Base-by-base conservation (phyloP, 2,888 invertebrate genomes). In the Julus scandinavius region DNA sequence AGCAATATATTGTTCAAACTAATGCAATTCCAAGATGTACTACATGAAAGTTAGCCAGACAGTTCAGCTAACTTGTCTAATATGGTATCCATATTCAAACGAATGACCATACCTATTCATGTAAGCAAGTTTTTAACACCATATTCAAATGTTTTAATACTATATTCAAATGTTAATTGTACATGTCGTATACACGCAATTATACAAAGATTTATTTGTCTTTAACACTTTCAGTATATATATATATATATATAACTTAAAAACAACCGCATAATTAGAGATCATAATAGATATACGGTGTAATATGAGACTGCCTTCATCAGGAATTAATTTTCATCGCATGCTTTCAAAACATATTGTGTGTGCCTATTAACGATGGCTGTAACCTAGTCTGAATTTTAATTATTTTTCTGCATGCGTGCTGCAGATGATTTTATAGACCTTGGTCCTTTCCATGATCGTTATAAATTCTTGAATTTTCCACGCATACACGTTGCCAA, bases 381-480 rank as follows among this genome's bases (percentile, higher is more conserved):
- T 29, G 20, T 13, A 72, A 80, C 13, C 11, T 38, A 80, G 80
- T 11, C 80, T 80, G 38, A 80, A 80, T 80, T 80, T 38, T 80
- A 80, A 80, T 80, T 80, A 80, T 80, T 38, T 80, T 80, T 80
- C 29, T 80, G 80, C 38, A 80, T 80, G 80, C 80, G 80, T 80
- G 80, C 80, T 29, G 80, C 29, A 11, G 38, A 80, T 80, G 38
- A 80, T 80, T 80, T 80, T 38, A 80, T 80, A 80, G 80, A 80
- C 80, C 80, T 80, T 80, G 80, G 80, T 80, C 38, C 80, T 80
- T 80, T 80, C 38, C 80, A 80, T 13, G 13, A 80, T 80, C 80
- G 80, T 80, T 80, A 80, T 80, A 80, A 80, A 80, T 38, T 80
- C 80, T 80, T 80, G 80, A 80, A 80, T 80, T 38, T 80, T 80